A percentile compares a stretch with the other conserved stretches of the same genome.
Conservation (phyloP, 2,113 vertebrate genomes). For the Muntiacus reevesi region DNA sequence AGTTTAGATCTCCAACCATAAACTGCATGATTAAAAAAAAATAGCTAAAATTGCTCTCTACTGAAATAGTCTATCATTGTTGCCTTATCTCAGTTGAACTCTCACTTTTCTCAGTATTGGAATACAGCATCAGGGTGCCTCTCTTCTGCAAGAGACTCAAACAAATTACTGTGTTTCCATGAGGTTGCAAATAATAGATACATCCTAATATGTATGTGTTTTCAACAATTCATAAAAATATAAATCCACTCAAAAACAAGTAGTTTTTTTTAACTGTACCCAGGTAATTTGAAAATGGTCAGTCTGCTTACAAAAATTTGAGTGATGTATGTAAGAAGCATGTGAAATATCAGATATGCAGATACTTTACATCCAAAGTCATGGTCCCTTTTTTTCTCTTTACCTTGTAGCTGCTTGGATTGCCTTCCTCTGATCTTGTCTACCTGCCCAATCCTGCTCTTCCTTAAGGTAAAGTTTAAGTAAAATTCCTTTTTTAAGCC, state of each 20-base stretch:
- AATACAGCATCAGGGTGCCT: background rate
- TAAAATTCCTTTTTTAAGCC: background rate
- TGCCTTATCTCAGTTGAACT: background rate
- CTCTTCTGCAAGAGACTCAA: background rate
- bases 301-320: background rate
- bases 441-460: background rate
- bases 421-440: background rate
- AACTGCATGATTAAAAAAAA: background rate
- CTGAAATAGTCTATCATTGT: background rate
- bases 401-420: background rate
- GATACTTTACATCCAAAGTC: background rate
- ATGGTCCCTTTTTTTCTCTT: background rate
- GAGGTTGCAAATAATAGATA: background rate
- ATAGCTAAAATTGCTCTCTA: background rate
- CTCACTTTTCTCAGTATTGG: background rate
- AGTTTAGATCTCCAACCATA: background rate
- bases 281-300: background rate
- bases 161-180: background rate
- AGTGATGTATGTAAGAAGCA: background rate
- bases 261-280: background rate
- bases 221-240: background rate
- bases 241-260: background rate
- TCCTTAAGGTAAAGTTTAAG: background rate
- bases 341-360: background rate
- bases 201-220: background rate